Evolutionary conservation across 2,113 vertebrate species (phyloP).

Genomic region (Eulemur rufifrons): DNA sequence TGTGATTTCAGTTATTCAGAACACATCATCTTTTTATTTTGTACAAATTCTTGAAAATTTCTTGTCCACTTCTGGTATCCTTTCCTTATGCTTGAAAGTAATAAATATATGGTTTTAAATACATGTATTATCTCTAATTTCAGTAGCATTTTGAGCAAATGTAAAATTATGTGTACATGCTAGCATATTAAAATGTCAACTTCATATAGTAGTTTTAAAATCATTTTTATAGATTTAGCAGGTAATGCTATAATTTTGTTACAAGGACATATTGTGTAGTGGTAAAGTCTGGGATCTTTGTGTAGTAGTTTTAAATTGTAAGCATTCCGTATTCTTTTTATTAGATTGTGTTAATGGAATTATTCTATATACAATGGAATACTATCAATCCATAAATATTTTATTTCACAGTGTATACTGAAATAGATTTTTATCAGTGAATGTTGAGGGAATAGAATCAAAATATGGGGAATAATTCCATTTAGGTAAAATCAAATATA

Average conservation of each 20-base stretch:
- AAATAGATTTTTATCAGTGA: background rate
- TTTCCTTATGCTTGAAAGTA: background rate
- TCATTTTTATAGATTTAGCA: too few species aligned
- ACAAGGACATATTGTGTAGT: too few species aligned
- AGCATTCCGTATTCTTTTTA: background rate
- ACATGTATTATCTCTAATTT: background rate
- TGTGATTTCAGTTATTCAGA: background rate
- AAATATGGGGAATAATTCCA: background rate
- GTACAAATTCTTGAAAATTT: background rate
- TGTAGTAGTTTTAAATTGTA: background rate
- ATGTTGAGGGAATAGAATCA: background rate
- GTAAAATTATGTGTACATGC: background rate
- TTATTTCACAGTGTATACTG: background rate
- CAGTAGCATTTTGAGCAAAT: background rate
- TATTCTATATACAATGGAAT: background rate
- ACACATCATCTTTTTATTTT: background rate
- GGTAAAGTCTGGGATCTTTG: too few species aligned
- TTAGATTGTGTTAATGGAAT: background rate
- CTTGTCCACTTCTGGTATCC: background rate
- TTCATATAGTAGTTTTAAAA: too few species aligned
- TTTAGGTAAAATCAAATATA: background rate
- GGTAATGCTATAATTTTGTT: too few species aligned
- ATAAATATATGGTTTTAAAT: background rate
- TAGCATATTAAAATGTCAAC: background rate
- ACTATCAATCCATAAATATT: too few species aligned